A percentile compares a stretch with the other conserved stretches of the same genome.
Conservation (phyloP, 2,113 vertebrate species). For the Lophochroa leadbeateri region DNA sequence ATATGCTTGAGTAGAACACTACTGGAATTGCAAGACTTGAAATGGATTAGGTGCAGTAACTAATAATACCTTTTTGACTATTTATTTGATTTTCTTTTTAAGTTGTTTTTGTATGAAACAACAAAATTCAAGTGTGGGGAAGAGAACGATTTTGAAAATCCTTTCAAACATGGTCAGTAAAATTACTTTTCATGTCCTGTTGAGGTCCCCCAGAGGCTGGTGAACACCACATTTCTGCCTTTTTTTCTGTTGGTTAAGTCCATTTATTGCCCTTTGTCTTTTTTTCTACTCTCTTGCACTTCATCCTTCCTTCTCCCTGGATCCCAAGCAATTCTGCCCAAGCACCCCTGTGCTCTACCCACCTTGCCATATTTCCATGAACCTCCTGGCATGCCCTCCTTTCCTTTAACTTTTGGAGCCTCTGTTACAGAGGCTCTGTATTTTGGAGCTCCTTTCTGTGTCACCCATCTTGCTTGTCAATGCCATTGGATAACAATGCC, state of each 20-base stretch:
- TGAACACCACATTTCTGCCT: not conserved
- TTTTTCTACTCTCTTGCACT: not conserved
- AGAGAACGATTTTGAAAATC: not conserved
- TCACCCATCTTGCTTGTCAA: not conserved
- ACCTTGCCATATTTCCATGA: not conserved
- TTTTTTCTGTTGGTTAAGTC: not conserved
- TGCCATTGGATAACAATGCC: not conserved
- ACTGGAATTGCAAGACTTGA: not conserved
- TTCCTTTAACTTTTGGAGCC: not conserved
- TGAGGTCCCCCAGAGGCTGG: not conserved
- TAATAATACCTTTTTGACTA: not conserved
- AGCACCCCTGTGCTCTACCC: not conserved
- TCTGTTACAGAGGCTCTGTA: not conserved
- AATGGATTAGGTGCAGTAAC: not conserved
- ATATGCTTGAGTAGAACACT: not conserved
- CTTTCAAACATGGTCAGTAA: not conserved
- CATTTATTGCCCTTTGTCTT: too few relatives aligned
- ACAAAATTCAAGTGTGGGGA: not conserved
- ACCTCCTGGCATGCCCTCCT: not conserved
- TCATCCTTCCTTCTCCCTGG: not conserved
- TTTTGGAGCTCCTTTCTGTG: not conserved
- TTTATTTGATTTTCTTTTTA: not conserved
- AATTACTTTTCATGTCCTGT: not conserved
- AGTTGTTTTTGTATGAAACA: not conserved
- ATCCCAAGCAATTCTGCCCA: not conserved